A percentile compares a stretch with the other conserved stretches of the same genome.
Evolutionary conservation across 2,888 invertebrate genomes (phyloP).

Genomic region (Plagodis pulveraria): DNA sequence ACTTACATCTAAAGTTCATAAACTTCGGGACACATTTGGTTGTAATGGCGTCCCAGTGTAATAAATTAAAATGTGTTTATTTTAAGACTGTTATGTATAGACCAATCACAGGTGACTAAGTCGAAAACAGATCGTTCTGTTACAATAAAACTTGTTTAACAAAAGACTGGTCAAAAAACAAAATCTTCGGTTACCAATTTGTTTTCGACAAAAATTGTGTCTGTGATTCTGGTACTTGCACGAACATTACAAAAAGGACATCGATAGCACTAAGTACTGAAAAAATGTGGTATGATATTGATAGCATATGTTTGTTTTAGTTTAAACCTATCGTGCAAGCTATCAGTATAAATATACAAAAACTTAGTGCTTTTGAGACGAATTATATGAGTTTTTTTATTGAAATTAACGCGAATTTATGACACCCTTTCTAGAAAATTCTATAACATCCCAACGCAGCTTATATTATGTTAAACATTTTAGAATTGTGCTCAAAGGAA

Average conservation of each 20-base stretch:
- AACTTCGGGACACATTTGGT: slow-evolving; percentile 50
- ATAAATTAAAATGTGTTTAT: slow-evolving; percentile 42
- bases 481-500: slow-evolving; percentile 9
- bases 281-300: slow-evolving; percentile 13
- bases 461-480: neutral
- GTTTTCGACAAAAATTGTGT: slow-evolving; percentile 1
- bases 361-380: slow-evolving; percentile 18
- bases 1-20: slow-evolving; percentile 69
- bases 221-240: slow-evolving; percentile 8
- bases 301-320: neutral
- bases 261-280: slow-evolving; percentile 37
- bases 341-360: slow-evolving; percentile 41
- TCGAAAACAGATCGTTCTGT: neutral
- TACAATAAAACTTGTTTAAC: neutral
- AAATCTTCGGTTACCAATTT: neutral
- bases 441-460: neutral
- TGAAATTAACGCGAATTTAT: slow-evolving; percentile 4
- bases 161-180: neutral
- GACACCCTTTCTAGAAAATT: neutral
- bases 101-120: slow-evolving; percentile 12
- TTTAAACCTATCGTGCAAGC: slow-evolving; percentile 33
- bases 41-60: slow-evolving; percentile 20
- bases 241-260: slow-evolving; percentile 16
- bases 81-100: slow-evolving; percentile 37
- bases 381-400: neutral